Evolutionary conservation across 2,113 vertebrate species (phyloP).

Genomic region (Chloebia gouldiae): DNA sequence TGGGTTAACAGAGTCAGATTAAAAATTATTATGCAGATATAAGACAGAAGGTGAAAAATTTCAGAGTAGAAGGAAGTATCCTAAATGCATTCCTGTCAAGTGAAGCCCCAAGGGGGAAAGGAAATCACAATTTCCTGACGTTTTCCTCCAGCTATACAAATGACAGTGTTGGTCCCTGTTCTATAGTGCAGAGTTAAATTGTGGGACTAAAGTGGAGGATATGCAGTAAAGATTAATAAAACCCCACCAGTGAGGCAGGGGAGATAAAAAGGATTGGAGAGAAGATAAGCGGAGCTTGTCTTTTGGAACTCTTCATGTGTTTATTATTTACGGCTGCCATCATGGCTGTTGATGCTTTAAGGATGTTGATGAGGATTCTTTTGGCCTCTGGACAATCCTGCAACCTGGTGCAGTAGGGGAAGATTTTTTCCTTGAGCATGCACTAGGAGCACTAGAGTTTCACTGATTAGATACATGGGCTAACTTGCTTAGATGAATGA

Average conservation of each 20-base stretch:
- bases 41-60: neutral
- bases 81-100: neutral
- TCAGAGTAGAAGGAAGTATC: neutral
- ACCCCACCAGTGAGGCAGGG: accelerated
- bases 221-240: neutral
- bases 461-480: neutral
- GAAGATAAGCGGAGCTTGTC: neutral
- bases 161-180: neutral
- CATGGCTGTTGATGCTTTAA: neutral
- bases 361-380: neutral
- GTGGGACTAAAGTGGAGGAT: neutral
- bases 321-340: neutral
- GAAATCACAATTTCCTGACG: neutral
- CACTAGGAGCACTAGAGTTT: neutral
- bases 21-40: neutral
- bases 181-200: neutral
- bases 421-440: neutral
- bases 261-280: neutral
- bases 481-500: neutral
- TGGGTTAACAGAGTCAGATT: accelerated
- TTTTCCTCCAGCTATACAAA: neutral
- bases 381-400: neutral
- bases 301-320: neutral
- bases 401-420: neutral
- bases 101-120: neutral